Base-by-base conservation (phyloP, 2,888 invertebrate genomes). In the Meiosimyza decipiens region DNA sequence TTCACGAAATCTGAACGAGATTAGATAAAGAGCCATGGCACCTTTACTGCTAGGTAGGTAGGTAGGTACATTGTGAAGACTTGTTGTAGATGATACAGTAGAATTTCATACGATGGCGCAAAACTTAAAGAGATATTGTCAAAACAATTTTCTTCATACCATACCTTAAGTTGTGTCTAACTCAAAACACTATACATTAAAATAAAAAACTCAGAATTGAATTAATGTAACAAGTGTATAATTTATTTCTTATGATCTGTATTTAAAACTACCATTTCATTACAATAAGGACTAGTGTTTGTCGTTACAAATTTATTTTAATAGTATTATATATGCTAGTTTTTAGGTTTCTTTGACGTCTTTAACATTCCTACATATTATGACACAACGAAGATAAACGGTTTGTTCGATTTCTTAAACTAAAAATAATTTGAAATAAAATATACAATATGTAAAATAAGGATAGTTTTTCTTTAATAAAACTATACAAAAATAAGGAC, bases 201-300 rank as follows among this genome's bases (percentile, higher is more conserved):
- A 40, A 40, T 40, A 40, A 40, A 40, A 7, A 6, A 9, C 6
- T 6, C 40, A 9, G 9, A 40, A 9, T 40, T 40, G 6, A 40
- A 40, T 40, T 40, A 40, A 9, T 22, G 47, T 18, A 68, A 57
- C 68, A 57, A 57, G 47, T 68, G 66, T 66, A 63, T 73, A 71
- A 63, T 71, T 75, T 72, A 52, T 71, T 71, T 51, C 62, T 60
- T 71, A 64, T 57, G 49, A 60, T 64, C 65, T 54, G 69, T 28
- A 59, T 57, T 73, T 65, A 59, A 67, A 28, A 16, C 55, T 67
- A 71, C 66, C 66, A 64, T 71, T 70, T 16, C 63, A 55, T 71
- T 67, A 71, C 66, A 69, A 73, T 75, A 73, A 71, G 72, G 77
- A 78, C 78, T 78, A 78, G 78, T 75, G 60, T 70, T 64, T 59